A percentile compares a stretch with the other conserved stretches of the same genome.
These are phyloP conservation scores for Rhea americana DNA, from an alignment of 2,113 vertebrate genomes.

Conservation along the genomic window DNA sequence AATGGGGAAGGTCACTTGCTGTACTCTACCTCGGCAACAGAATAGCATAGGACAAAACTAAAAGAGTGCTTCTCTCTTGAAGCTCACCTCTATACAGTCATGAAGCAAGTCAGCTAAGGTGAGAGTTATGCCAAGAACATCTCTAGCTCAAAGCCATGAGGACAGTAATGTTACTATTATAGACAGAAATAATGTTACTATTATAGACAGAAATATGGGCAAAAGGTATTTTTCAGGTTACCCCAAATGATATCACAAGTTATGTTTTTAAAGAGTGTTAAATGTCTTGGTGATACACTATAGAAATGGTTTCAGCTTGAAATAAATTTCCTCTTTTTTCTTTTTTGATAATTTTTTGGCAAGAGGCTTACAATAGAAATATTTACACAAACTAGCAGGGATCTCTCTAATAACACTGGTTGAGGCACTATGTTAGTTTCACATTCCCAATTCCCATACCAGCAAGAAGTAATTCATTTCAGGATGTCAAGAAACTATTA, in stretches of 20 bases:
- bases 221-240: neutral
- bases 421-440: neutral
- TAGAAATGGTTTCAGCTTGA: neutral
- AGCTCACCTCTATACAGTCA: neutral
- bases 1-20: neutral
- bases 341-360: neutral
- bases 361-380: neutral
- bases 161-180: neutral
- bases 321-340: neutral
- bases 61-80: neutral
- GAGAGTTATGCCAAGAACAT: neutral
- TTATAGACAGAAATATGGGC: neutral
- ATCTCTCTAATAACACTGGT: neutral
- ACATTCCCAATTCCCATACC: neutral
- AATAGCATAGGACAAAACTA: neutral
- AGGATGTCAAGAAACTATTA: neutral
- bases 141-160: neutral
- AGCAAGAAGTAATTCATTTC: neutral
- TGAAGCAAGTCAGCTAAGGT: neutral
- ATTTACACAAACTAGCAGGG: neutral
- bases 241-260: neutral
- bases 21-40: neutral
- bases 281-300: neutral
- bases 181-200: neutral
- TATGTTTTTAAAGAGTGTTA: neutral